These are phyloP conservation scores for Drosophila kokeensis DNA, from an alignment of 2,888 invertebrate genomes.

Conservation along the genomic window DNA sequence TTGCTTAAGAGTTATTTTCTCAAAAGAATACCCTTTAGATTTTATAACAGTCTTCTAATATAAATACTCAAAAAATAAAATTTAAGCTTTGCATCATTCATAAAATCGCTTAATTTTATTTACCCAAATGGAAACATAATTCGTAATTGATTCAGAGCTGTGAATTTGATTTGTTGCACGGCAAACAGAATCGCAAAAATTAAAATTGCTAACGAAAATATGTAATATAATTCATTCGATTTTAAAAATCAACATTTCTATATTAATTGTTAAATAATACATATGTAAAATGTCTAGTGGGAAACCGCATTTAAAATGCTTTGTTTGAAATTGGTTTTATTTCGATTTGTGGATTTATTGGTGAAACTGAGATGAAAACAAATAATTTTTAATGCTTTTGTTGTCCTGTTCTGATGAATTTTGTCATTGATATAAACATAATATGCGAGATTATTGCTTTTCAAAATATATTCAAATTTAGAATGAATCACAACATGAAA, in stretches of 20 bases:
- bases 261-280: background rate
- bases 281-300: background rate
- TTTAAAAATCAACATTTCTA: background rate
- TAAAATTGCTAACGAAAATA: background rate
- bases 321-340: background rate
- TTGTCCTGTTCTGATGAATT: background rate
- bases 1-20: background rate
- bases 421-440: background rate
- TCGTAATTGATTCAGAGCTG: background rate
- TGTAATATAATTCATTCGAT: background rate
- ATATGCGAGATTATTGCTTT: too few relatives aligned
- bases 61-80: background rate
- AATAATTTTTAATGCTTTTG: background rate
- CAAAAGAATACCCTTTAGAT: background rate
- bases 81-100: background rate
- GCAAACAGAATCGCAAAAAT: background rate
- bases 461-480: background rate
- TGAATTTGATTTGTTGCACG: background rate
- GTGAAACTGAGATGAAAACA: background rate
- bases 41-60: background rate
- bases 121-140: background rate
- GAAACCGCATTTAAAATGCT: background rate
- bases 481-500: background rate
- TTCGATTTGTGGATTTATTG: background rate
- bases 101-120: background rate